These are phyloP conservation scores for Sinella curviseta DNA, from an alignment of 1,140 invertebrate species.

Conservation along the genomic window DNA sequence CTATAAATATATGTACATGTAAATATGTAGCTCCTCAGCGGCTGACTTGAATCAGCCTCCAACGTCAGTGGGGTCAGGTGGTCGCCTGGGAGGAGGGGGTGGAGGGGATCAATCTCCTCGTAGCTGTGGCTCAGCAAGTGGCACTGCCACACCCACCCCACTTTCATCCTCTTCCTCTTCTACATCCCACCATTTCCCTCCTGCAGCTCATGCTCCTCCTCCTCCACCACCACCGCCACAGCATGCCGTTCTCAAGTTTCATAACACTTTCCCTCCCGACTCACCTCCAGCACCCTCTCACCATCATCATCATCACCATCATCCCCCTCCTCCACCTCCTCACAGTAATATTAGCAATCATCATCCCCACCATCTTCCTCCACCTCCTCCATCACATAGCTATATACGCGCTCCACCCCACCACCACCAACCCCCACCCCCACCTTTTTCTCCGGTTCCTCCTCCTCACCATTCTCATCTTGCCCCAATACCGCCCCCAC, in stretches of 20 bases:
- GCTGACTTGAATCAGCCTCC: slow-evolving; percentile 19
- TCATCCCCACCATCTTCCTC: background rate
- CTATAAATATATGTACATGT: background rate
- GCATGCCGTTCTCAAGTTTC: slow-evolving; percentile 69
- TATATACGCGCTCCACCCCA: background rate
- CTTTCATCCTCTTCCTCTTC: slow-evolving; percentile 61
- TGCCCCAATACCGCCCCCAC: slow-evolving; percentile 53
- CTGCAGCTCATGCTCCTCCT: slow-evolving; percentile 12
- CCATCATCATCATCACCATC: background rate
- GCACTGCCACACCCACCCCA: background rate
- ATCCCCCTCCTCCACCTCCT: background rate
- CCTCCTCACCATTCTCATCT: slow-evolving; percentile 24
- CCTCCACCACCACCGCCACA: background rate
- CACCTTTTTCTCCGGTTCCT: background rate
- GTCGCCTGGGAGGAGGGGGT: background rate
- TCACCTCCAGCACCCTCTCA: slow-evolving; percentile 42
- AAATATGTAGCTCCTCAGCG: background rate
- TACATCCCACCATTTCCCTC: background rate
- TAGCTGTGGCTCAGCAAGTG: slow-evolving; percentile 18
- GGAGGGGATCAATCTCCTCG: slow-evolving; percentile 20
- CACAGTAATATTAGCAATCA: background rate
- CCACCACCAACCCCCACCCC: background rate
- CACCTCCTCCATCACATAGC: background rate
- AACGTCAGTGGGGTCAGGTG: background rate
- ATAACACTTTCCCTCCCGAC: slow-evolving; percentile 87